Conservation (phyloP, 2,797 vertebrate species). For the Sebastes minor region DNA sequence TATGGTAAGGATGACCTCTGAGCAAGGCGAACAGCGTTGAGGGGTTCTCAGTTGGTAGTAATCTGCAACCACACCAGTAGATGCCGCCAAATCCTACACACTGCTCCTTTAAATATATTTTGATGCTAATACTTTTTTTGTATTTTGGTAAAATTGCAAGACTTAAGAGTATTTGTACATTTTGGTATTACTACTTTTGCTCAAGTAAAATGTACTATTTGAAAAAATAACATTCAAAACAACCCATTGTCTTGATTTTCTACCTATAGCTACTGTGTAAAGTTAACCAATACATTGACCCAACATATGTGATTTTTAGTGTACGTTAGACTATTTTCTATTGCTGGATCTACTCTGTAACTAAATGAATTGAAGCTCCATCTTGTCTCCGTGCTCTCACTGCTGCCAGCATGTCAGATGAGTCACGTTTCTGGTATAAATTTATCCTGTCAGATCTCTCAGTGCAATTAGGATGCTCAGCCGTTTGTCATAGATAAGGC, state of each 20-base stretch:
- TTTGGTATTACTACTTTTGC: neutral
- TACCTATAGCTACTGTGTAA: neutral
- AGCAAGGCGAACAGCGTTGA: too few species aligned
- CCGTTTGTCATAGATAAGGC: slow-evolving; percentile 78
- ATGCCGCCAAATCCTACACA: too few species aligned
- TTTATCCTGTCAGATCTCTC: slow-evolving; percentile 77
- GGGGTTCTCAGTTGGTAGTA: too few species aligned
- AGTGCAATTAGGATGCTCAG: slow-evolving; percentile 76
- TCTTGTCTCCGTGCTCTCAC: slow-evolving; percentile 28
- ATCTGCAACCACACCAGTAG: too few species aligned
- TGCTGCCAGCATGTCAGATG: slow-evolving; percentile 51
- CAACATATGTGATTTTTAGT: neutral
- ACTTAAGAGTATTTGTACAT: neutral
- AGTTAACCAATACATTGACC: neutral
- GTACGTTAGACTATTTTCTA: neutral
- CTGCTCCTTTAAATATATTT: too few species aligned
- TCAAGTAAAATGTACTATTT: neutral
- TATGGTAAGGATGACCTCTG: too few species aligned
- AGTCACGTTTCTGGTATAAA: slow-evolving; percentile 64
- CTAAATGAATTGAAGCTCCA: slow-evolving; percentile 16
- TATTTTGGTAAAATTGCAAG: too few species aligned
- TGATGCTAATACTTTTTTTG: neutral
- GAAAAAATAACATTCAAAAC: neutral
- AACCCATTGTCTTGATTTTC: neutral
- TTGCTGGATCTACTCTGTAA: neutral